Evolutionary conservation across 2,888 invertebrate species (phyloP).

Genomic region (Punctoribates punctum): DNA sequence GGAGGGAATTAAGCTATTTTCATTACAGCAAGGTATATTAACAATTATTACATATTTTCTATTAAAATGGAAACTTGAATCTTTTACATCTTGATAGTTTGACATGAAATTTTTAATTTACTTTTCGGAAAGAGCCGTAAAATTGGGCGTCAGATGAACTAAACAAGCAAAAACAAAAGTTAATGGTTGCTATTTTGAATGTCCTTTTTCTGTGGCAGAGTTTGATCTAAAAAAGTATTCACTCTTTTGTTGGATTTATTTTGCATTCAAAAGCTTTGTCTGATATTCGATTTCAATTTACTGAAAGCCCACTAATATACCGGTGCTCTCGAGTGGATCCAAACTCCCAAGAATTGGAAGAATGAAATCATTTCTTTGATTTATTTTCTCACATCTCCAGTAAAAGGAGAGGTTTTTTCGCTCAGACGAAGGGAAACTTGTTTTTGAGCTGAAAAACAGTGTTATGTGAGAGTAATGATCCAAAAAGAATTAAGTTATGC

Average conservation of each 20-base stretch:
- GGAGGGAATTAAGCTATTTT: no score
- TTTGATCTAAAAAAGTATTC: not conserved
- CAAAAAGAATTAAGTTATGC: conserved; percentile 22
- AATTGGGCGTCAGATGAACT: no score
- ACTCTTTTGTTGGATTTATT: not conserved
- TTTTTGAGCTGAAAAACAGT: not conserved
- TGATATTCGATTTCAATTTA: conserved; percentile 17
- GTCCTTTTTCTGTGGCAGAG: no score
- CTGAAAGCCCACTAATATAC: conserved; percentile 4
- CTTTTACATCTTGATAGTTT: no score
- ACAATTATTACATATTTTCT: no score
- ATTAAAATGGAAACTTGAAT: no score
- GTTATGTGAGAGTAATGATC: conserved; percentile 24
- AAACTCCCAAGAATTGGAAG: not conserved
- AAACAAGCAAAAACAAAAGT: no score
- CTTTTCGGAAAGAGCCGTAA: no score
- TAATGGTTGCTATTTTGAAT: no score
- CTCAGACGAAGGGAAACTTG: not conserved
- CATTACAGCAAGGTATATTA: no score
- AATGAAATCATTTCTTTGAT: conserved; percentile 13
- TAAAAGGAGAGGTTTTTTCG: not conserved
- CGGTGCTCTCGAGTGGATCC: conserved; percentile 6
- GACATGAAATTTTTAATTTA: no score
- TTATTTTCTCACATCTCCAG: conserved; percentile 24
- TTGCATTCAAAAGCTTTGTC: not conserved